A percentile compares a stretch with the other conserved stretches of the same genome.
phyloP scores from a whole-genome alignment of 2,113 vertebrate species.

The Eira barbara region DNA sequence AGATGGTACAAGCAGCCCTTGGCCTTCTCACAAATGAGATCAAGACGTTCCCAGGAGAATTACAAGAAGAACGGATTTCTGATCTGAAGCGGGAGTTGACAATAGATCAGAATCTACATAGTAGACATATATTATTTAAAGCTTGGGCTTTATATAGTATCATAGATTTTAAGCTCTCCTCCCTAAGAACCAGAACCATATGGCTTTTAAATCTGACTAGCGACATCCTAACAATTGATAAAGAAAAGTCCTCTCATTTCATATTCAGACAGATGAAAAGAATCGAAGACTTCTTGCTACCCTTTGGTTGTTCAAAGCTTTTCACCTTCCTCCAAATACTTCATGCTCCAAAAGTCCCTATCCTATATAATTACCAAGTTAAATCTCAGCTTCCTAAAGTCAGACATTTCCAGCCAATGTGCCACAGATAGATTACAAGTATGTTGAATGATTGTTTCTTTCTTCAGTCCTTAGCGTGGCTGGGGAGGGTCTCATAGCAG shows the following conservation, averaged over 20 bases:
- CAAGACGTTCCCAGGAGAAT: background rate
- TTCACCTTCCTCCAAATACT: background rate
- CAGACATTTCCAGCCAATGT: background rate
- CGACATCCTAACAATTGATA: background rate
- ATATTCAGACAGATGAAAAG: background rate
- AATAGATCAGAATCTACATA: background rate
- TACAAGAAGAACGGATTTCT: background rate
- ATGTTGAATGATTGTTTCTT: background rate
- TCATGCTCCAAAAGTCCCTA: background rate
- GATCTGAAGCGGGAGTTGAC: background rate
- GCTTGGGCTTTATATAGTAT: background rate
- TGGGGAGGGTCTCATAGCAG: too few species aligned
- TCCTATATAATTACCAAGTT: background rate
- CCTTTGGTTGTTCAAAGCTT: background rate
- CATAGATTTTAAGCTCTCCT: background rate
- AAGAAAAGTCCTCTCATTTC: background rate
- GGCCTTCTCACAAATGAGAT: background rate
- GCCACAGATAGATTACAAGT: background rate
- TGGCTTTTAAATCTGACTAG: background rate
- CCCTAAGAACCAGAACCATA: background rate
- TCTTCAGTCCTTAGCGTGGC: background rate
- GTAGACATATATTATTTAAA: slow-evolving; percentile 5
- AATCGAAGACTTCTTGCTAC: background rate
- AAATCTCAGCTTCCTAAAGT: background rate
- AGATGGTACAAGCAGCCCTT: background rate